These are phyloP conservation scores for Rhagium mordax DNA, from an alignment of 2,888 invertebrate species.

Conservation along the genomic window DNA sequence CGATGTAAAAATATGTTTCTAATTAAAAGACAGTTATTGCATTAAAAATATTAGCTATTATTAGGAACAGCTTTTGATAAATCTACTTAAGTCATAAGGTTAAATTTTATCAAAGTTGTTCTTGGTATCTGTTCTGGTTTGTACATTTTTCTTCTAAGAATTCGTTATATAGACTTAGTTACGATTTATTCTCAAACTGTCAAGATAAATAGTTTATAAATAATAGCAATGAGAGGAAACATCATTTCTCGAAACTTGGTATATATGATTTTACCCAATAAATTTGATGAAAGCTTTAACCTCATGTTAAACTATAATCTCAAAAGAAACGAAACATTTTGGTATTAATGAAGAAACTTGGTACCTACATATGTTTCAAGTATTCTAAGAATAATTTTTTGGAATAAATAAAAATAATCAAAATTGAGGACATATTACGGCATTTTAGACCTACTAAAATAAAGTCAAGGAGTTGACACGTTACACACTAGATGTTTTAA, in stretches of 20 bases:
- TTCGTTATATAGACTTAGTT: neutral
- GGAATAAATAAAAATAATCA: too few species aligned
- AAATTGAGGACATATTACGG: too few species aligned
- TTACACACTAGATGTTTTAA: too few species aligned
- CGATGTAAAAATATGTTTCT: neutral
- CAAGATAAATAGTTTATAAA: neutral
- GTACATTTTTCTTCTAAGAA: neutral
- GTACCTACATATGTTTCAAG: too few species aligned
- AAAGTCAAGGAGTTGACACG: too few species aligned
- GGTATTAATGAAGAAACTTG: too few species aligned
- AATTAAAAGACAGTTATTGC: neutral
- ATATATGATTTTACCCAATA: neutral
- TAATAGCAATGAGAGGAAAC: neutral
- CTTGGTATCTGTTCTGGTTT: neutral
- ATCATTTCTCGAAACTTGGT: neutral
- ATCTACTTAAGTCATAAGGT: neutral
- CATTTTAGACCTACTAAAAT: too few species aligned
- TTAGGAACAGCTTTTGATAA: neutral
- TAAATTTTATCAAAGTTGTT: neutral
- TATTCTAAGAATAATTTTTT: too few species aligned
- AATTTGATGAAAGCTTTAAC: too few species aligned
- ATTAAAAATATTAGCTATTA: neutral
- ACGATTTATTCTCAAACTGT: neutral
- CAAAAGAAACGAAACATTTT: too few species aligned
- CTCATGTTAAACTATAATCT: too few species aligned